A percentile compares a stretch with the other conserved stretches of the same genome.
Evolutionary conservation across 2,888 invertebrate genomes (phyloP).

Genomic region (Idaea biselata): DNA sequence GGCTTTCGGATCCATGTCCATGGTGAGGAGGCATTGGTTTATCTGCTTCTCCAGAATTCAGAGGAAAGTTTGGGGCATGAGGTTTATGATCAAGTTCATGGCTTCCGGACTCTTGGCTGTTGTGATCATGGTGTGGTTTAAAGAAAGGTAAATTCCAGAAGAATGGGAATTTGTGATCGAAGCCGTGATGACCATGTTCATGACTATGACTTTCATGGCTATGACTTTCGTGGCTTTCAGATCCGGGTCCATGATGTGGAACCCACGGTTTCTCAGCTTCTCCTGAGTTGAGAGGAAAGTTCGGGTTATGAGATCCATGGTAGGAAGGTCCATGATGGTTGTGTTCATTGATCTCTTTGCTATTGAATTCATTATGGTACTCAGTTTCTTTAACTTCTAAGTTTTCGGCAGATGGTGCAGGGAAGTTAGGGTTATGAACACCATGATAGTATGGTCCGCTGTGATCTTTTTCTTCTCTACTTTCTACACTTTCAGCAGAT

Average conservation of each 20-base stretch:
- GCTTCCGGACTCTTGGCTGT: background rate
- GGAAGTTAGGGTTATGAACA: conserved; percentile 2
- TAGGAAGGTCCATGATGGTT: background rate
- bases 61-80: conserved; percentile 6
- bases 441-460: conserved; percentile 3
- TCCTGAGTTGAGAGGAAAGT: conserved; percentile 8
- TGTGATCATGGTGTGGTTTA: conserved; percentile 14
- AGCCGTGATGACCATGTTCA: background rate
- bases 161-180: background rate
- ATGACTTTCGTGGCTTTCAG: conserved; percentile 1
- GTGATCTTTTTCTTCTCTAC: background rate
- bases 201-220: conserved; percentile 3
- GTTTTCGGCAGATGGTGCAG: background rate
- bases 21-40: background rate
- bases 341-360: conserved; percentile 2
- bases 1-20: background rate
- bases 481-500: conserved; percentile 9
- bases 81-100: background rate
- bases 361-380: background rate
- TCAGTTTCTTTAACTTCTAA: background rate
- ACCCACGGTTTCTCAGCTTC: conserved; percentile 5
- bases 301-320: conserved; percentile 4
- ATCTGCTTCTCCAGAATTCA: conserved; percentile 7
- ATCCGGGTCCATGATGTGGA: background rate
- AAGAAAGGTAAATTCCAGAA: background rate